Evolutionary conservation across 35 echinoderm and acorn worm species (phyloP), one percentile per base, ranked within the genome.

Genomic region (Hemicentrotus pulcherrimus): DNA sequence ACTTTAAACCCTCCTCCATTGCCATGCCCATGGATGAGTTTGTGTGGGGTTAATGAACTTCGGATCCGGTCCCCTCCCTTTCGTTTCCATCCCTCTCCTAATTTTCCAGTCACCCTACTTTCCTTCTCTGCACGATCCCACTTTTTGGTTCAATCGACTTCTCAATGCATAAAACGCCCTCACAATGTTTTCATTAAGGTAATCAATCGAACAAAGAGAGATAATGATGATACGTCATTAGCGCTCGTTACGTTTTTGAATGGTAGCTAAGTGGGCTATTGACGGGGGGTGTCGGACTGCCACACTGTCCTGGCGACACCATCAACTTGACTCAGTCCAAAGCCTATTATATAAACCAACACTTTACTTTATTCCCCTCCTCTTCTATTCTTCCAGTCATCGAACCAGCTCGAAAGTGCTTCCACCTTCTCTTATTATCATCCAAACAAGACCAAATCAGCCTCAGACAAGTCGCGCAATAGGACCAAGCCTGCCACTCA

Each of bases 321-420:
- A 46, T 93, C 48, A 93, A 93, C 91, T 93, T 93, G 91, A 93
- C 91, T 93, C 46, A 90, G 88, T 16, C 88, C 30, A 93, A 58
- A 47, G 46, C 46, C 32, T 24, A 93, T 31, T 32, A 93, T 47
- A 78, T 78, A 78, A 78, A 78, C 65, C 65, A 78, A 78, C 65
- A 78, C 65, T 78, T 78, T 78, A 78, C 65, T 78, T 78, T 78
- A 78, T 78, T n/a, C 65, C 65, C 65, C 65, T 78, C 28, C 22
- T 28, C 65, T n/a, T 78, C 65, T 78, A 28, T 58, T 46, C 45
- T 55, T 28, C 48, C 46, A 5, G 11, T 58, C 30, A 93, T 93
- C 46, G 91, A 93, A 50, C 91, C 46, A 47, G 11, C 30, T 47
- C 46, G 46, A 93, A 58, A 93, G 45, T 93, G 45, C 91, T 48